Base-by-base conservation (phyloP, 2,888 invertebrate genomes). In the Hydrotaea diabolus region DNA sequence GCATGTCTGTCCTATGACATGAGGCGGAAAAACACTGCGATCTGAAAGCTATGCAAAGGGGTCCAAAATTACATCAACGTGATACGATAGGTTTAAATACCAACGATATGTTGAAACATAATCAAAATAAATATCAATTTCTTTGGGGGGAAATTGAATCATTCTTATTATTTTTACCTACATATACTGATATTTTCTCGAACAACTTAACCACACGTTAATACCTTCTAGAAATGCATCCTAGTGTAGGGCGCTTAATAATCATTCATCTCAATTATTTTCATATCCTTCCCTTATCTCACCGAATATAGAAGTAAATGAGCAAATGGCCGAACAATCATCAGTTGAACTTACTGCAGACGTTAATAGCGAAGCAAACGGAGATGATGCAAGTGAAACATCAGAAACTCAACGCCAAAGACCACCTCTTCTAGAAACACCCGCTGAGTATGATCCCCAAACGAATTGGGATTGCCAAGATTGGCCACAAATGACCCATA, bases 371-470 rank as follows among this genome's bases (percentile, higher is more conserved):
- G 80, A 82, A 75, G 17, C 81, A 36, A 82, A 82, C 53, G 80
- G 74, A 23, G 84, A 85, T 21, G 64, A 82, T n/a, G 21, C 69
- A 49, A 21, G 31, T 0, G 69, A 84, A 43, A 46, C 82, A 13
- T 1, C 66, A 13, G 79, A 64, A 15, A 36, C 21, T 19, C 69
- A 53, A 31, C 72, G 49, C 62, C 84, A 79, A 53, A 85, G 90
- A 23, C 90, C 90, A n/a, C 90, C 90, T 43, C 80, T 91, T 69
- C 86, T 91, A 26, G 90, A 91, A 85, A 91, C 91, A 19, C 91
- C 91, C 21, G 74, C 88, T 13, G 91, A 91, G 59, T 91, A 90
- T 85, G 84, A 87, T 17, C 85, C 85, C 17, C 82, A 81, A 53
- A 88, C 87, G 72, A 83, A 87, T 55, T 91, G 91, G 91, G 90